These are phyloP conservation scores for Siniperca chuatsi DNA, from an alignment of 2,113 vertebrate genomes.

Conservation along the genomic window DNA sequence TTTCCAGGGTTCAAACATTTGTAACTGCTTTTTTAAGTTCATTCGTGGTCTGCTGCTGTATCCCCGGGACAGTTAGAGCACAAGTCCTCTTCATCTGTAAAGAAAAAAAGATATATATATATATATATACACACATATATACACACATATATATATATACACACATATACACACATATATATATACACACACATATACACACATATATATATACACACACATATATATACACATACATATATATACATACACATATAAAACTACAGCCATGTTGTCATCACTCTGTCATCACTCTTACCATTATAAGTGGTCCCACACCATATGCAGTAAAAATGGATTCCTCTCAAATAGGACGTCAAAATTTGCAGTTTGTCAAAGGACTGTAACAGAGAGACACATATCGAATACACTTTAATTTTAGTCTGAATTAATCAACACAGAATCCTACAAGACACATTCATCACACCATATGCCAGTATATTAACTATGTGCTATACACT, in stretches of 20 bases:
- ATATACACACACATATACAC: too few relatives aligned
- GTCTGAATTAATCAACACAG: background rate
- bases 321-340: conserved; percentile 92
- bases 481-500: background rate
- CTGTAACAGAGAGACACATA: conserved; percentile 75
- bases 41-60: conserved; percentile 91
- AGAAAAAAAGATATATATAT: background rate
- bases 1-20: background rate
- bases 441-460: background rate
- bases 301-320: conserved; percentile 97
- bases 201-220: too few relatives aligned
- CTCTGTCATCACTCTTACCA: conserved; percentile 84
- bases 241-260: background rate
- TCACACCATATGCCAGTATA: background rate
- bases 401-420: background rate
- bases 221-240: too few relatives aligned
- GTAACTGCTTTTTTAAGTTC: conserved; percentile 16
- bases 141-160: too few relatives aligned
- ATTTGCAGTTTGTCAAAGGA: conserved; percentile 90
- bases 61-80: conserved; percentile 92
- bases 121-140: too few relatives aligned
- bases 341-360: conserved; percentile 92
- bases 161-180: background rate
- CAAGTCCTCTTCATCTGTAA: conserved; percentile 90
- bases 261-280: background rate